phyloP scores from a whole-genome alignment of 2,797 vertebrate genomes.

The Salarias fasciatus region DNA sequence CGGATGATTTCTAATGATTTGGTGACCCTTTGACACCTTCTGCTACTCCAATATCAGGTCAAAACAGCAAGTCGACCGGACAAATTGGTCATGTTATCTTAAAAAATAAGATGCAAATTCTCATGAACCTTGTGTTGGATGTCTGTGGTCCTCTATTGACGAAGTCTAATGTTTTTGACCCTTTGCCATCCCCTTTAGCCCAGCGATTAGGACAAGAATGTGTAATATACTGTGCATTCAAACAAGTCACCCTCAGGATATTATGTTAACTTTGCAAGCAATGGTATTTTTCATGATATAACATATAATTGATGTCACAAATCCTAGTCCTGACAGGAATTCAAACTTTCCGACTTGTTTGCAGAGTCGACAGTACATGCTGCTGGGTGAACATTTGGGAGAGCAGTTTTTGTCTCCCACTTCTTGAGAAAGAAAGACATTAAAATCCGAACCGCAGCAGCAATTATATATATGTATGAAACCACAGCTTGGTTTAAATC shows the following conservation, averaged over 20 bases:
- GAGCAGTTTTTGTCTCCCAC: no score
- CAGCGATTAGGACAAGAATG: neutral
- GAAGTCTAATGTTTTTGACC: slow-evolving; percentile 3
- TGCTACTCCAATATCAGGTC: neutral
- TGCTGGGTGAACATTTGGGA: no score
- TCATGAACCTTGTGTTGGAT: neutral
- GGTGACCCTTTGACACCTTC: neutral
- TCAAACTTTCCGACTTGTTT: no score
- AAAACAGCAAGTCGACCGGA: neutral
- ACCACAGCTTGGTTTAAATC: no score
- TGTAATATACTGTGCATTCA: neutral
- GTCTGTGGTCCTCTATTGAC: neutral
- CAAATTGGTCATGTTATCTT: neutral
- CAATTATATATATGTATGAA: no score
- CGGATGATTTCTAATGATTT: neutral
- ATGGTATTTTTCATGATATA: no score
- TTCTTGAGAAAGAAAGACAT: no score
- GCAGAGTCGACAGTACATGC: no score
- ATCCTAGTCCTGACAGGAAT: no score
- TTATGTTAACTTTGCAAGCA: neutral
- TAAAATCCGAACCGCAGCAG: no score
- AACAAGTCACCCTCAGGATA: neutral
- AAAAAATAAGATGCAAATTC: neutral
- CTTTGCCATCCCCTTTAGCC: neutral
- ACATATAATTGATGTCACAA: no score